Conservation (phyloP, 1,140 invertebrate genomes). For the Diplogasteroides magnus region DNA sequence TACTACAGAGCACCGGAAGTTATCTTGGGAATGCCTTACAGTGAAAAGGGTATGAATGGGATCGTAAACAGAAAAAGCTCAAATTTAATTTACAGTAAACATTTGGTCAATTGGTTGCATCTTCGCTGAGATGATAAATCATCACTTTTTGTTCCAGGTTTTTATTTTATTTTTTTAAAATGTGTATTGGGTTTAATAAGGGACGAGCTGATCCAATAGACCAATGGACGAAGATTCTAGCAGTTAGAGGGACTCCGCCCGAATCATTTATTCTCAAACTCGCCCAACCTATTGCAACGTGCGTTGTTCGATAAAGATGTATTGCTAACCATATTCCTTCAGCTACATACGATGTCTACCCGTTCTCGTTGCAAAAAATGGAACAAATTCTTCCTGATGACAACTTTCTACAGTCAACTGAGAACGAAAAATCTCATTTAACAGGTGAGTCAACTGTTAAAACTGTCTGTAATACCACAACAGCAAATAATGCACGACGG, state of each 20-base stretch:
- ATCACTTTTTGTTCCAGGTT: constrained; percentile 18
- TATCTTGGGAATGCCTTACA: constrained; percentile 26
- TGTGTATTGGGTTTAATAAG: too few species aligned
- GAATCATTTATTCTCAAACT: constrained; percentile 18
- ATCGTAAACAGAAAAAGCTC: background rate
- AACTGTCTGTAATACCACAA: background rate
- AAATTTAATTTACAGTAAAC: constrained; percentile 11
- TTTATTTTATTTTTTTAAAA: too few species aligned
- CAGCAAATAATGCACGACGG: constrained; percentile 16
- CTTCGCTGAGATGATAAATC: constrained; percentile 27
- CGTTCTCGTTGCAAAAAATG: background rate
- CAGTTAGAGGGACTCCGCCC: constrained; percentile 19
- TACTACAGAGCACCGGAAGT: constrained; percentile 30
- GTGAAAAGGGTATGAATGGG: constrained; percentile 12
- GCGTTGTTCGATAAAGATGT: too few species aligned
- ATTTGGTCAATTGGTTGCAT: constrained; percentile 29
- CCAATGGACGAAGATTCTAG: constrained; percentile 25
- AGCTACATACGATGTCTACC: constrained; percentile 11
- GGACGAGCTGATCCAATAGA: constrained; percentile 6
- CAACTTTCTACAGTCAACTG: constrained; percentile 10
- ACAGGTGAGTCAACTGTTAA: constrained; percentile 12
- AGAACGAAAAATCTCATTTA: constrained; percentile 10
- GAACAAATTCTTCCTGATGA: constrained; percentile 13
- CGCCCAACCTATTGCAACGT: constrained; percentile 9
- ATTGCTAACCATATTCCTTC: too few species aligned